Conservation (phyloP, 2,113 vertebrate species). For the Thalassarche chlororhynchos region DNA sequence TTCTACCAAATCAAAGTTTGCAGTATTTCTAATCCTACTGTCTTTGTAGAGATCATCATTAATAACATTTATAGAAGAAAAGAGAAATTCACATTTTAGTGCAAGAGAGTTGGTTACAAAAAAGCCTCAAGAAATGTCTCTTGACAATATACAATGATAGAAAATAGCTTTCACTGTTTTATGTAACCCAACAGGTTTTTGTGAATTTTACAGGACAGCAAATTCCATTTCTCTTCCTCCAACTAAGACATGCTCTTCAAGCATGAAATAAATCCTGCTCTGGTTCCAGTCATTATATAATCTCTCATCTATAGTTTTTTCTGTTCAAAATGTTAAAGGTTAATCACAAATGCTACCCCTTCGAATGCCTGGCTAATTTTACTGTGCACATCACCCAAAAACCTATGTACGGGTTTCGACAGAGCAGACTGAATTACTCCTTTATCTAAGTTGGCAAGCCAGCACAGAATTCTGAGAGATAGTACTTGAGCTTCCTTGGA, state of each 20-base stretch:
- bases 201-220: conserved; percentile 26
- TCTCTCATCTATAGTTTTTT: neutral
- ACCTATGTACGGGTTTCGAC: neutral
- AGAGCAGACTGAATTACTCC: neutral
- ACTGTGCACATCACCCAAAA: neutral
- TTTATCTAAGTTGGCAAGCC: conserved; percentile 13
- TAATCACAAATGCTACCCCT: neutral
- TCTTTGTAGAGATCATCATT: neutral
- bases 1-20: neutral
- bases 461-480: conserved; percentile 10
- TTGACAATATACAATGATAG: neutral
- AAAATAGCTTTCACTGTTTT: neutral
- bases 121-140: neutral
- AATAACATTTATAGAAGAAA: neutral
- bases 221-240: conserved; percentile 3
- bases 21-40: neutral
- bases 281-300: conserved; percentile 32
- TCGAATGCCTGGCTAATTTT: neutral
- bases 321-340: conserved; percentile 14
- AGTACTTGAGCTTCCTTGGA: neutral
- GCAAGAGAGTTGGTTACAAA: neutral
- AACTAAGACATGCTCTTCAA: neutral
- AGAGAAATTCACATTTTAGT: neutral
- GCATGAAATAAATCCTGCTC: conserved; percentile 14
- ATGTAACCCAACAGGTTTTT: neutral